Percentiles rank a stretch among this genome's conserved stretches.
phyloP scores from a whole-genome alignment of 2,888 invertebrate species.

The Galerucella pusilla region DNA sequence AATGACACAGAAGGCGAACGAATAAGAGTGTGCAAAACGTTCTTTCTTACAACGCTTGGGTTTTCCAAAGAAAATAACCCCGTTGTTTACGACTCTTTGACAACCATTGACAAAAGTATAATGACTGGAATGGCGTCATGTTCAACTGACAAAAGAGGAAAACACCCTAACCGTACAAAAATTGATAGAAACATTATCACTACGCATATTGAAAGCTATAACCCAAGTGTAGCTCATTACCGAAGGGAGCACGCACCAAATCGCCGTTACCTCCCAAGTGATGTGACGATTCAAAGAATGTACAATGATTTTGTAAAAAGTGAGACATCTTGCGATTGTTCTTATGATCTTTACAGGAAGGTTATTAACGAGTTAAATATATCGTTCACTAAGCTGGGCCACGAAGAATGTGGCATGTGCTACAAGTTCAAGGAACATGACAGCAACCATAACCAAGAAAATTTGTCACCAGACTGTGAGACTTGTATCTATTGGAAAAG shows the following conservation, averaged over 20 bases:
- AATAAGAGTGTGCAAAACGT: neutral
- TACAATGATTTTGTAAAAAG: neutral
- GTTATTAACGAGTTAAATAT: conserved; percentile 1
- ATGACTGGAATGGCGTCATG: neutral
- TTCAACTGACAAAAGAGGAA: conserved; percentile 2
- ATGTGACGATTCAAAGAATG: conserved; percentile 1
- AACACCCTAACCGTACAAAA: neutral
- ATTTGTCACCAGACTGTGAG: neutral
- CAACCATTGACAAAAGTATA: neutral
- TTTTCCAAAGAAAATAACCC: neutral
- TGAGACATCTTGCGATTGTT: conserved; percentile 2
- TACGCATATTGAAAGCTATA: neutral
- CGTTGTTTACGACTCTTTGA: neutral
- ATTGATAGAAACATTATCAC: neutral
- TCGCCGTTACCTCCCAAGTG: neutral
- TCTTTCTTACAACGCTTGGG: neutral
- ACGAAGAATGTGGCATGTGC: conserved; percentile 19
- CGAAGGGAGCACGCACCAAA: neutral
- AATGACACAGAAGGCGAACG: neutral
- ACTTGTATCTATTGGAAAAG: conserved; percentile 7
- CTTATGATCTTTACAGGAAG: neutral
- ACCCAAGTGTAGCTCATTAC: neutral
- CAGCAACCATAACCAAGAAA: neutral
- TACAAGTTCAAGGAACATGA: neutral
- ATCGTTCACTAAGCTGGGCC: conserved; percentile 4